phyloP scores from a whole-genome alignment of 2,797 vertebrate genomes.

The Atherinosoma microstoma region DNA sequence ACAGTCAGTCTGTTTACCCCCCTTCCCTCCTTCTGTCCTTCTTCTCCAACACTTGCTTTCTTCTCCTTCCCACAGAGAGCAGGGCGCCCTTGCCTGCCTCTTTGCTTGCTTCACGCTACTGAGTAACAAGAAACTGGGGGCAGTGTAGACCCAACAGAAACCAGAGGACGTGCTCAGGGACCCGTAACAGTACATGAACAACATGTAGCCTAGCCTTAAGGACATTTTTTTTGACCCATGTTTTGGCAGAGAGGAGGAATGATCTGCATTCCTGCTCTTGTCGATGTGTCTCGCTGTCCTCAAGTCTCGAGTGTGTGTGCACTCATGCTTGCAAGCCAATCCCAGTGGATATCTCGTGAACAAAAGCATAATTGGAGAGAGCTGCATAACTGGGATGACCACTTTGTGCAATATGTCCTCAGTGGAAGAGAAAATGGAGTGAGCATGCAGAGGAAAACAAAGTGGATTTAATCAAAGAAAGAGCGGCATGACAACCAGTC shows the following conservation, averaged over 20 bases:
- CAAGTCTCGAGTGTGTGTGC: conserved; percentile 42
- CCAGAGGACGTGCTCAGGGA: conserved; percentile 53
- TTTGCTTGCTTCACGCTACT: conserved; percentile 62
- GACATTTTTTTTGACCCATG: conserved; percentile 44
- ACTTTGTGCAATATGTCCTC: conserved; percentile 43
- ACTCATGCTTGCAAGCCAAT: conserved; percentile 33
- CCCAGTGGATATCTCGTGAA: conserved; percentile 47
- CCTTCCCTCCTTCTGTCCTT: conserved; percentile 30
- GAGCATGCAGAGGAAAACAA: conserved; percentile 40
- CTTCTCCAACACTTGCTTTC: conserved; percentile 30
- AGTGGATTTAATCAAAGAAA: conserved; percentile 55
- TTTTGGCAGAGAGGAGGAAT: conserved; percentile 35
- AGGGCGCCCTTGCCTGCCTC: conserved; percentile 63
- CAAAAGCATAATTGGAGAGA: conserved; percentile 62
- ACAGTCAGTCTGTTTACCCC: conserved; percentile 35
- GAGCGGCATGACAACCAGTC: conserved; percentile 41
- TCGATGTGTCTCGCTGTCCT: conserved; percentile 43
- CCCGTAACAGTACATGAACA: conserved; percentile 43
- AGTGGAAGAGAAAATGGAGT: conserved; percentile 31
- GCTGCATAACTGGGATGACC: conserved; percentile 51
- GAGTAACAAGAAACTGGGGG: conserved; percentile 59
- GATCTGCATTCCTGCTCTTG: conserved; percentile 24
- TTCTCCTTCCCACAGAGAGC: conserved; percentile 38
- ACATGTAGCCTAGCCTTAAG: conserved; percentile 45
- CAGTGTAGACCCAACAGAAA: conserved; percentile 43